Evolutionary conservation across 2,888 invertebrate species (phyloP).

Genomic region (Trissoscelio sp.): DNA sequence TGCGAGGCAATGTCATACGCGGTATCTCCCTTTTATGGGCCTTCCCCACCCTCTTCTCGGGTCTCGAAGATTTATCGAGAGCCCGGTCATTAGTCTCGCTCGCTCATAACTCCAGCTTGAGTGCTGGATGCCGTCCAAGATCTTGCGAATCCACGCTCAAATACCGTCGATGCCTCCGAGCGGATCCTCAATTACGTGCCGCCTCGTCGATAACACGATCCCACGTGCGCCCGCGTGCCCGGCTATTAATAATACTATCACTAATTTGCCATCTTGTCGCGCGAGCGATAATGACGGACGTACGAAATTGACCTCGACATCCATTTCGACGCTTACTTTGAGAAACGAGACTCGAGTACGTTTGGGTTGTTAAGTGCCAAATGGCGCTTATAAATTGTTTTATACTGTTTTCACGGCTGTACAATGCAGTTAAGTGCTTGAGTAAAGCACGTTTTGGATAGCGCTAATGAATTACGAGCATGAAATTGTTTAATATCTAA

Average conservation of each 20-base stretch:
- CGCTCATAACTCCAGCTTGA: conserved; percentile 68
- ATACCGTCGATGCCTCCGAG: conserved; percentile 58
- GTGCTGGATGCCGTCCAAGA: conserved; percentile 71
- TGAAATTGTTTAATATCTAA: conserved; percentile 41
- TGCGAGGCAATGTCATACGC: conserved; percentile 52
- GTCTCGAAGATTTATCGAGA: conserved; percentile 67
- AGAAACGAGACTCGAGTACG: conserved; percentile 54
- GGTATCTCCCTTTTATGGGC: conserved; percentile 67
- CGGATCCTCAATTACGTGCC: conserved; percentile 67
- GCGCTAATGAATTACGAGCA: conserved; percentile 45
- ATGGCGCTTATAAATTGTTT: conserved; percentile 67
- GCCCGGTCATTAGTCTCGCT: conserved; percentile 71
- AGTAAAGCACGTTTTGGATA: conserved; percentile 19
- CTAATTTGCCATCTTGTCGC: conserved; percentile 65
- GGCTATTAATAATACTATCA: conserved; percentile 60
- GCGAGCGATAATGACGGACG: conserved; percentile 60
- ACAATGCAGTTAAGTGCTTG: conserved; percentile 51
- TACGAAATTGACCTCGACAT: conserved; percentile 59
- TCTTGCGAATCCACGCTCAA: conserved; percentile 62
- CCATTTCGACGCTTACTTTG: conserved; percentile 62
- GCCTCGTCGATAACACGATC: conserved; percentile 57
- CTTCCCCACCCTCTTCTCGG: conserved; percentile 3
- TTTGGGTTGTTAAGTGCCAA: conserved; percentile 62
- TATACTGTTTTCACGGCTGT: conserved; percentile 60
- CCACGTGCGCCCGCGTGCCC: conserved; percentile 53